phyloP scores from a whole-genome alignment of 2,113 vertebrate genomes.

The Serinus canaria region DNA sequence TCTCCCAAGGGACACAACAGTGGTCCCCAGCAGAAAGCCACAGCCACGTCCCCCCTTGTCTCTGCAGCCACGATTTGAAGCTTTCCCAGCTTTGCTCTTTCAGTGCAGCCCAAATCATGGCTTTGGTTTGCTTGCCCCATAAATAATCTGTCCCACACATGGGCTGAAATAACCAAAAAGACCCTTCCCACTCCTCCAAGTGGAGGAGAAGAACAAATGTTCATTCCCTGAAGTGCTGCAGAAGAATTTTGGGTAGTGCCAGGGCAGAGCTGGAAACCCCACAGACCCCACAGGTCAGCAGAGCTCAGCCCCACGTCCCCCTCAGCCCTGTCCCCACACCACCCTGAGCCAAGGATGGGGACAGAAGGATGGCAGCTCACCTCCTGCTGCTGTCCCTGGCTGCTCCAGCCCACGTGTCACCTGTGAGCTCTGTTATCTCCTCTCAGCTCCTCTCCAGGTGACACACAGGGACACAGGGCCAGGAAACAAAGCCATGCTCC shows the following conservation, averaged over 20 bases:
- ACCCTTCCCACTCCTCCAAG: background rate
- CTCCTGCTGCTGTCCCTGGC: background rate
- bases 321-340: background rate
- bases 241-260: background rate
- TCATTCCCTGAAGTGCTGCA: background rate
- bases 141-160: background rate
- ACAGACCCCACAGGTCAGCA: accelerated
- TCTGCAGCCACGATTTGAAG: background rate
- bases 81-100: background rate
- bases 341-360: background rate
- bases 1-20: background rate
- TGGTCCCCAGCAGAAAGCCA: background rate
- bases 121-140: background rate
- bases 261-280: background rate
- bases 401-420: background rate
- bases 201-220: accelerated
- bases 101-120: background rate
- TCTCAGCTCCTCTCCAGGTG: background rate
- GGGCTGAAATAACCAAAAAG: background rate
- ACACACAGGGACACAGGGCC: accelerated
- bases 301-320: background rate
- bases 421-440: background rate
- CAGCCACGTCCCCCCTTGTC: background rate
- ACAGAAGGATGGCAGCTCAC: background rate
- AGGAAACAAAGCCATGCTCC: background rate